These are phyloP conservation scores for Rhodeus uyekii DNA, from an alignment of 2,797 vertebrate genomes.

Conservation along the genomic window DNA sequence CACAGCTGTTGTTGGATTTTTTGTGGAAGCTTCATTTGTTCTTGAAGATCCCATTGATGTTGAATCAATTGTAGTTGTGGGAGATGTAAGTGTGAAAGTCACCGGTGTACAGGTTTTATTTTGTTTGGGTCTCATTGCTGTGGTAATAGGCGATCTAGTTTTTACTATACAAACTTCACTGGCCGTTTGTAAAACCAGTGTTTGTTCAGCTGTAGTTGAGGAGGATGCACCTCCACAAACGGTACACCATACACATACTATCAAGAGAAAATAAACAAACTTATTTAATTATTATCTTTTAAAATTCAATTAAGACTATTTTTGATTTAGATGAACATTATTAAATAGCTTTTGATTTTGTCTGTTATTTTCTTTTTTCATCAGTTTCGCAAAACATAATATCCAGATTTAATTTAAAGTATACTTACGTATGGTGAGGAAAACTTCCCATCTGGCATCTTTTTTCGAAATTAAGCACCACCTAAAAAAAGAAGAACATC, in stretches of 20 bases:
- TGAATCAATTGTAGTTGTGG: neutral
- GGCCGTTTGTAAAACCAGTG: neutral
- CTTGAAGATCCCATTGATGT: neutral
- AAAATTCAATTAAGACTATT: neutral
- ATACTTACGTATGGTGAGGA: conserved; percentile 28
- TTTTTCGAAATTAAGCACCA: conserved; percentile 12
- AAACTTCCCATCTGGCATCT: neutral
- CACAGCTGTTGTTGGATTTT: neutral
- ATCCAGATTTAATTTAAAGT: no score
- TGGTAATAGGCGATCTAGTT: neutral
- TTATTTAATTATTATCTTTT: neutral
- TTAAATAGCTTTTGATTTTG: neutral
- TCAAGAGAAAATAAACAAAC: neutral
- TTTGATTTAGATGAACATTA: neutral
- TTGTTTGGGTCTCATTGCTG: neutral
- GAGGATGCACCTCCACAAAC: conserved; percentile 5
- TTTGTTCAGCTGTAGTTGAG: neutral
- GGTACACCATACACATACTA: conserved; percentile 22
- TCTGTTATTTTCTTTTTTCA: neutral
- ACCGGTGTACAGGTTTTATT: neutral
- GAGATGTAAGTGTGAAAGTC: neutral
- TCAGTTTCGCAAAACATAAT: neutral
- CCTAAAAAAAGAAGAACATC: neutral
- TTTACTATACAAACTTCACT: neutral
- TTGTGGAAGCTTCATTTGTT: neutral